These are phyloP conservation scores for Pseudobourletiella spinata DNA, from an alignment of 1,140 invertebrate genomes.

Conservation along the genomic window DNA sequence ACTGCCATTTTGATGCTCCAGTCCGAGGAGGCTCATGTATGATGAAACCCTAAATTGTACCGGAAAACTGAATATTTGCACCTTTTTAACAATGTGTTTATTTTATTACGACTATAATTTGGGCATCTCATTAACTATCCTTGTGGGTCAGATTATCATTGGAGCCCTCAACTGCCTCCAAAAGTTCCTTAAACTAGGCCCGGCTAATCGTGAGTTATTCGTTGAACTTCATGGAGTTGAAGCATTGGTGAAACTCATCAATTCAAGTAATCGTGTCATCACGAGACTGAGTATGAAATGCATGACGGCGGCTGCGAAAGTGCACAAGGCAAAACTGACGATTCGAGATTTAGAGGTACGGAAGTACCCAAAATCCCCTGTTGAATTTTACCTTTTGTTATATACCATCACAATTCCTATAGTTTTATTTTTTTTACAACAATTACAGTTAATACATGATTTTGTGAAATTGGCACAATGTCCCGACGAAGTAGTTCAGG, in stretches of 20 bases:
- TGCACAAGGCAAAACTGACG: conserved; percentile 15
- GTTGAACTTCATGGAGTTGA: conserved; percentile 15
- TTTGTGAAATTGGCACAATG: conserved; percentile 3
- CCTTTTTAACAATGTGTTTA: neutral
- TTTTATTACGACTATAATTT: neutral
- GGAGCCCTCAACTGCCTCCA: conserved; percentile 28
- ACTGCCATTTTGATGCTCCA: conserved; percentile 25
- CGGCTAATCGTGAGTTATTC: conserved; percentile 18
- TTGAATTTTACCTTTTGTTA: neutral
- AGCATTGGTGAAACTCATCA: conserved; percentile 2
- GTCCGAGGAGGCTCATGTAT: conserved; percentile 22
- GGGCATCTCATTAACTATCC: neutral
- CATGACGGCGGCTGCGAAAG: conserved; percentile 4
- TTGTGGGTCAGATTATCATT: conserved; percentile 13
- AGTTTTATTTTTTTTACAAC: neutral
- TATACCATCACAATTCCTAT: neutral
- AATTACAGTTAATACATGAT: conserved; percentile 11
- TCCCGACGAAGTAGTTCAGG: conserved; percentile 21
- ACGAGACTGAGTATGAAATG: conserved; percentile 26
- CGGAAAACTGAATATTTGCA: neutral
- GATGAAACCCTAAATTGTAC: neutral
- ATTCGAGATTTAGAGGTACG: conserved; percentile 9
- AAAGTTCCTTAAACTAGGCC: conserved; percentile 20
- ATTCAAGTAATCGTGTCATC: conserved; percentile 12
- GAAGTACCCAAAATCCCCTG: neutral